Evolutionary conservation across 1,140 invertebrate species (phyloP).

Genomic region (Drosophila parvula): DNA sequence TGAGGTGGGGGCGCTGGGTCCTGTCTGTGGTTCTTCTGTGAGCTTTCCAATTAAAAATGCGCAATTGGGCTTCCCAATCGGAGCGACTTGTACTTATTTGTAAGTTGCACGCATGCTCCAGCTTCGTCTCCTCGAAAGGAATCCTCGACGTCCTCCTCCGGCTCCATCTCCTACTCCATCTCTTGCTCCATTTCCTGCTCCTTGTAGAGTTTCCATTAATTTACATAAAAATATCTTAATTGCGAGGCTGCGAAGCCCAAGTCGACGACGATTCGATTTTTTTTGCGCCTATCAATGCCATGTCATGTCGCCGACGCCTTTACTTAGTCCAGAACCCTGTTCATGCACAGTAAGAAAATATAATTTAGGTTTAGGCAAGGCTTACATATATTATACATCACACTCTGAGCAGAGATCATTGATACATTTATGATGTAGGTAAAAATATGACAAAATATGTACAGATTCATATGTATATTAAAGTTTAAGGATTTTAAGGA

Average conservation of each 20-base stretch:
- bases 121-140: slow-evolving; percentile 12
- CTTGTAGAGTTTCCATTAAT: slow-evolving; percentile 59
- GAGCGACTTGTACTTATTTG: slow-evolving; percentile 73
- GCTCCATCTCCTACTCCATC: neutral
- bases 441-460: no score
- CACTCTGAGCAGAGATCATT: neutral
- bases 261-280: slow-evolving; percentile 29
- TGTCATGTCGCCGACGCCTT: slow-evolving; percentile 71
- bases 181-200: slow-evolving; percentile 4
- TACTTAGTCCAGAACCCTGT: slow-evolving; percentile 4
- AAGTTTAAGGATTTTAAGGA: neutral
- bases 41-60: slow-evolving; percentile 81
- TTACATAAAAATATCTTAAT: slow-evolving; percentile 82
- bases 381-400: neutral
- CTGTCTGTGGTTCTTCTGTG: slow-evolving; percentile 1
- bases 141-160: neutral
- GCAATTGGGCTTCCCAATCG: slow-evolving; percentile 64
- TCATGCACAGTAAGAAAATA: neutral
- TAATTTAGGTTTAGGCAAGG: neutral
- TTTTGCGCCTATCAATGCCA: slow-evolving; percentile 67
- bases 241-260: slow-evolving; percentile 41
- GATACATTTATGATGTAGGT: no score
- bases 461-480: neutral
- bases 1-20: neutral
- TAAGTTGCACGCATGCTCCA: slow-evolving; percentile 72